Base-by-base conservation (phyloP, 2,888 invertebrate species). In the Kryphioiulus occultus region DNA sequence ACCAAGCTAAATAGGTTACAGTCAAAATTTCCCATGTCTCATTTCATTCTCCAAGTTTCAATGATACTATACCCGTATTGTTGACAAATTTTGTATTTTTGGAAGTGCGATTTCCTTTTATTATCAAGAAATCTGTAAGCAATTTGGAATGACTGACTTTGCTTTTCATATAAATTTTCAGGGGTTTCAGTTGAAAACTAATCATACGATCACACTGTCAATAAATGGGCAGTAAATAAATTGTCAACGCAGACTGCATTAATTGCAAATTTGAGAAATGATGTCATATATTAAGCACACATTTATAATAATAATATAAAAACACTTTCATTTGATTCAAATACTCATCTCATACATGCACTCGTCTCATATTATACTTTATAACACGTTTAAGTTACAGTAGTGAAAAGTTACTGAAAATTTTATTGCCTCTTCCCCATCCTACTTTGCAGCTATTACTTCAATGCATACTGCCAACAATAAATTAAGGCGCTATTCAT, bases 311-410 rank as follows among this genome's bases (percentile, higher is more conserved):
- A 22, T 68, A 68, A 26, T 68, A 68, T 68, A 68, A 68, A 68
- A 68, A 26, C 22, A 68, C 68, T 26, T 68, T 22, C 68, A 68
- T 10, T 68, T 68, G 26, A 68, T 68, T 68, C 68, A n/a, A n/a
- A n/a, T n/a, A 68, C 26, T 68, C 68, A 68, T 68, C 68, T 68
- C 68, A 68, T 59, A 59, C n/a, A 59, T 59, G 59, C n/a, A n/a
- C n/a, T n/a, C n/a, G n/a, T n/a, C n/a, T n/a, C n/a, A n/a, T n/a
- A n/a, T n/a, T 39, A 39, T 39, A 39, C 39, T 39, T 39, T 39
- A 39, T 39, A 5, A 68, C 68, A 68, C n/a, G 9, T 68, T 68
- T 68, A 10, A 68, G 19, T 26, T 68, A 26, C 26, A 26, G 68
- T 68, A 68, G 68, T 22, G 22, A 26, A 68, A 68, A 68, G 22